Percentiles rank a stretch among this genome's conserved stretches.
Evolutionary conservation across 2,113 vertebrate species (phyloP).

Genomic region (Crypturellus undulatus): DNA sequence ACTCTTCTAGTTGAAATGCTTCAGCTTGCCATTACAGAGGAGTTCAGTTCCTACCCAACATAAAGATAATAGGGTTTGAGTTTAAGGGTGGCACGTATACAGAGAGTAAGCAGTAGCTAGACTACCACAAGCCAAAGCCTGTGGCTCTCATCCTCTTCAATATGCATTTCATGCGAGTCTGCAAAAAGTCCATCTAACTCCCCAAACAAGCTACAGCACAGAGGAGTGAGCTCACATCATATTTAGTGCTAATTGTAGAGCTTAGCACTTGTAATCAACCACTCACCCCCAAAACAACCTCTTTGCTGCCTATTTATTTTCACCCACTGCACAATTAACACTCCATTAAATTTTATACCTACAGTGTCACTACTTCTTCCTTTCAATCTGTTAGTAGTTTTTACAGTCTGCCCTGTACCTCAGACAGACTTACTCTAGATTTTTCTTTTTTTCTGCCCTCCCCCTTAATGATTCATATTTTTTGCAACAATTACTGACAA

Average conservation of each 20-base stretch:
- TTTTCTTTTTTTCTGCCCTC: neutral
- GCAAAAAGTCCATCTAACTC: neutral
- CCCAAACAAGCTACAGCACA: neutral
- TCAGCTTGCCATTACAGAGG: neutral
- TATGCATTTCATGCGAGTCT: neutral
- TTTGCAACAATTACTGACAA: neutral
- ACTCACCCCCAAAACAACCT: slow-evolving; percentile 18
- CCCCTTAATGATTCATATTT: neutral
- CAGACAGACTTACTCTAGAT: neutral
- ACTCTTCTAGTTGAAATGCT: neutral
- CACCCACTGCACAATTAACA: slow-evolving; percentile 41
- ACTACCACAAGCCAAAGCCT: neutral
- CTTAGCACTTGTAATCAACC: slow-evolving; percentile 26
- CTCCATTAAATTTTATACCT: slow-evolving; percentile 40
- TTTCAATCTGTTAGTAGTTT: neutral
- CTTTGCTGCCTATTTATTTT: slow-evolving; percentile 46
- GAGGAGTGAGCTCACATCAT: neutral
- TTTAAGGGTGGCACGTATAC: neutral
- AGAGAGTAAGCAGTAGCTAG: neutral
- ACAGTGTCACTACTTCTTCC: neutral
- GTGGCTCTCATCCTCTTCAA: neutral
- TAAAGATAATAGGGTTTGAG: neutral
- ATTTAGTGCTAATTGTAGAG: slow-evolving; percentile 32
- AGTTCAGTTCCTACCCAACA: neutral
- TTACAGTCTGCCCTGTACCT: neutral